These are phyloP conservation scores for Abrostola triplasia DNA, from an alignment of 2,888 invertebrate genomes.

Conservation along the genomic window DNA sequence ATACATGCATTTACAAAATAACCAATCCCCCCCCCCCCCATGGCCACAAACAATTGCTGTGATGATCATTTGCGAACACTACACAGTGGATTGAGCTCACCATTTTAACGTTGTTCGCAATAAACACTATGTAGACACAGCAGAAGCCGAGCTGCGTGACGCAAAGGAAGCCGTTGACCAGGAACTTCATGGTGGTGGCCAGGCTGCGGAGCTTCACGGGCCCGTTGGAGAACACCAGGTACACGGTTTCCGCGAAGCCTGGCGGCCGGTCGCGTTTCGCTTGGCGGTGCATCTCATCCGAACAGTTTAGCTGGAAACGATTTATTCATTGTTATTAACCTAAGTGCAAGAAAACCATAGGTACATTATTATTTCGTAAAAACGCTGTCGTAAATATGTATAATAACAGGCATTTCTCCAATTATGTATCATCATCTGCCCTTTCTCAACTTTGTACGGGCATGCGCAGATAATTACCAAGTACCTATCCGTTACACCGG, in stretches of 20 bases:
- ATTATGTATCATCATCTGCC: too few species aligned
- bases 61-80: not conserved
- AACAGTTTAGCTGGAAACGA: conserved; percentile 89
- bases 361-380: not conserved
- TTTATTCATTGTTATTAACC: not conserved
- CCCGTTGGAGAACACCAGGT: conserved; percentile 93
- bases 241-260: conserved; percentile 95
- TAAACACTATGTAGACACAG: conserved; percentile 98
- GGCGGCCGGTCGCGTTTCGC: conserved; percentile 88
- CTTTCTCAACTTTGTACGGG: too few species aligned
- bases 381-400: too few species aligned
- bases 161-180: conserved; percentile 96
- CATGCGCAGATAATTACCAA: too few species aligned
- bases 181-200: conserved; percentile 89
- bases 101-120: conserved; percentile 95
- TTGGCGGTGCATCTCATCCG: conserved; percentile 90
- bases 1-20: too few species aligned
- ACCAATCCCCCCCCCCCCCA: too few species aligned
- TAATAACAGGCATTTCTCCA: too few species aligned
- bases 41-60: too few species aligned
- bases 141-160: conserved; percentile 99
- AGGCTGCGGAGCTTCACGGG: conserved; percentile 90
- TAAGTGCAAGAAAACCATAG: not conserved
- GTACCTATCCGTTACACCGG: too few species aligned
- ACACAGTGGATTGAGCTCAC: conserved; percentile 76